Evolutionary conservation across 1,140 invertebrate genomes (phyloP), one percentile per base, ranked within the genome.

Genomic region (Hyphantria cunea): DNA sequence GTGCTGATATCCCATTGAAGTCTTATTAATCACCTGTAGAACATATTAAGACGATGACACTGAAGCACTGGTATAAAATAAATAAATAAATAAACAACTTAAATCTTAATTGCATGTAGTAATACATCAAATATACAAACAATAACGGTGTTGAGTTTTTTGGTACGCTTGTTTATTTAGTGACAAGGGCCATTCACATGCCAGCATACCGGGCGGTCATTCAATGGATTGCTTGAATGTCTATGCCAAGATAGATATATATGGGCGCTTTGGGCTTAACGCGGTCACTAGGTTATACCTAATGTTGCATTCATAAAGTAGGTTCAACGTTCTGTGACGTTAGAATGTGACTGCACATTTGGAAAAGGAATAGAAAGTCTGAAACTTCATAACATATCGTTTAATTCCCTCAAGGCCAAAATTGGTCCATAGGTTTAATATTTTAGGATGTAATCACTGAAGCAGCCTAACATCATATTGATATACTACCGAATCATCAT

Each of bases 181-280:
- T 51, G 34, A 42, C 48, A 37, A 58, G 54, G 45, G 44, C 44
- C 53, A 50, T 50, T 41, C 33, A 42, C 37, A 44, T 51, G 25
- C 34, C 37, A 42, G 17, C 47, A 49, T 39, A 33, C 34, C 47
- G 45, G 12, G 0, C 3, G 0, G 12, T 0, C 17, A 60, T 33
- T 51, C 13, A 58, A 58, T 58, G 54, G 45, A 48, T 13, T n/a
- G 42, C 13, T 48, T 58, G 44, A 48, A 58, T 48, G 42, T 47
- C 32, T 48, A 37, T 17, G 54, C 54, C 32, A 42, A 60, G 33
- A 42, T 59, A 59, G 50, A 42, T 41, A 42, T 14, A 25, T 15
- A 34, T n/a, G 47, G 15, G 32, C 13, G 31, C 7, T 34, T 31
- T 12, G 3, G 11, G 32, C 14, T 25, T 58, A 59, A 17, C 31